Conservation (phyloP, 2,113 vertebrate species). For the Tretioscincus oriximinensis region DNA sequence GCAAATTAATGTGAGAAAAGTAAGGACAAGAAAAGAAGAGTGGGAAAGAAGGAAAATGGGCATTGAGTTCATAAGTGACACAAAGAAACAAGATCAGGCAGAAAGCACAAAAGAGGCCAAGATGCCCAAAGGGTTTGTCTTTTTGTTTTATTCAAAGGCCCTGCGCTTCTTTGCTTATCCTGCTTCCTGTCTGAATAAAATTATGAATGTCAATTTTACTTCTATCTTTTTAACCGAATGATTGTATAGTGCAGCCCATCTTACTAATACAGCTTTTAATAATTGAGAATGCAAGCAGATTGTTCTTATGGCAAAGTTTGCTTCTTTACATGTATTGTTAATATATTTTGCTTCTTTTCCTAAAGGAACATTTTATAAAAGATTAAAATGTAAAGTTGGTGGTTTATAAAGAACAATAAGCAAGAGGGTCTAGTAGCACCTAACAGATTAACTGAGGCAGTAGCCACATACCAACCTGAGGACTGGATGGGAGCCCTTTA, state of each 20-base stretch:
- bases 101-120: slow-evolving; percentile 72
- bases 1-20: slow-evolving; percentile 79
- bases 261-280: slow-evolving; percentile 62
- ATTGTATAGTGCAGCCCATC: slow-evolving; percentile 33
- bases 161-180: slow-evolving; percentile 61
- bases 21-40: slow-evolving; percentile 80
- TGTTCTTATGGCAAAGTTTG: slow-evolving; percentile 54
- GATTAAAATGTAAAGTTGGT: slow-evolving; percentile 4
- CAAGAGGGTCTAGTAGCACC: too few relatives aligned
- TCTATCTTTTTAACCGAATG: slow-evolving; percentile 49
- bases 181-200: slow-evolving; percentile 63
- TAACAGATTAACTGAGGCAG: too few relatives aligned
- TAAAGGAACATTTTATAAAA: slow-evolving; percentile 26
- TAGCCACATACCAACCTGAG: too few relatives aligned
- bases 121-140: slow-evolving; percentile 76
- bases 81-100: slow-evolving; percentile 73
- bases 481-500: too few relatives aligned
- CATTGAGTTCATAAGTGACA: slow-evolving; percentile 82
- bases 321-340: slow-evolving; percentile 65
- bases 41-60: slow-evolving; percentile 84
- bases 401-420: slow-evolving; percentile 29
- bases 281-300: slow-evolving; percentile 22
- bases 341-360: slow-evolving; percentile 28
- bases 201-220: slow-evolving; percentile 48
- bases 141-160: slow-evolving; percentile 63